Evolutionary conservation across 2,797 vertebrate genomes (phyloP).

Genomic region (Chelon auratus): DNA sequence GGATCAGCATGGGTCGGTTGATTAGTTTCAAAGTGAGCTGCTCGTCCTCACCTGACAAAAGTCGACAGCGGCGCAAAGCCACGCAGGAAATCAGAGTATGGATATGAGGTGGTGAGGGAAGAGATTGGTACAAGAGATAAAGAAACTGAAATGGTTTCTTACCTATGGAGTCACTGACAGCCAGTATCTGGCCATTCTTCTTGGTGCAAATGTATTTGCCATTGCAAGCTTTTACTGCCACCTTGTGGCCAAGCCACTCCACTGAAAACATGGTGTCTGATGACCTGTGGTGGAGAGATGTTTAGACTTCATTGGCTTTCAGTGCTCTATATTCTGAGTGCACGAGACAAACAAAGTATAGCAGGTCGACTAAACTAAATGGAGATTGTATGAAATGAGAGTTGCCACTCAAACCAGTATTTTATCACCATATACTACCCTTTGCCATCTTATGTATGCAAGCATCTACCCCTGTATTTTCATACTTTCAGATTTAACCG

Average conservation of each 20-base stretch:
- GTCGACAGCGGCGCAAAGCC: background rate
- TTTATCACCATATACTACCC: background rate
- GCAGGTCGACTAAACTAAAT: background rate
- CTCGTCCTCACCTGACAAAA: slow-evolving; percentile 89
- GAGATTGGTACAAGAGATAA: background rate
- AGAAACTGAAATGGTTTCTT: slow-evolving; percentile 33
- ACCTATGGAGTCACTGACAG: slow-evolving; percentile 92
- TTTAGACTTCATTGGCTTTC: background rate
- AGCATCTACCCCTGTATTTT: background rate
- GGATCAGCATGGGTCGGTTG: slow-evolving; percentile 95
- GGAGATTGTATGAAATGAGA: background rate
- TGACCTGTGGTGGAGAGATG: slow-evolving; percentile 79
- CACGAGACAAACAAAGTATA: background rate
- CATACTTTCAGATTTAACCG: background rate
- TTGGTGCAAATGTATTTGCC: slow-evolving; percentile 96
- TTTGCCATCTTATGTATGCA: background rate
- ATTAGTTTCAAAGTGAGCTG: slow-evolving; percentile 93
- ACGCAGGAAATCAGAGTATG: background rate
- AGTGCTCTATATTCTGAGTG: background rate
- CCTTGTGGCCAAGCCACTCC: slow-evolving; percentile 92
- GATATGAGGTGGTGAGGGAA: background rate
- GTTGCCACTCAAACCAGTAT: background rate
- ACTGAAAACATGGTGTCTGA: slow-evolving; percentile 92
- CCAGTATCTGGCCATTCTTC: slow-evolving; percentile 95
- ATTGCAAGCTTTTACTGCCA: slow-evolving; percentile 93